These are phyloP conservation scores for Nematostella vectensis DNA, from an alignment of 92 coral and sea anemone genomes.

Conservation along the genomic window DNA sequence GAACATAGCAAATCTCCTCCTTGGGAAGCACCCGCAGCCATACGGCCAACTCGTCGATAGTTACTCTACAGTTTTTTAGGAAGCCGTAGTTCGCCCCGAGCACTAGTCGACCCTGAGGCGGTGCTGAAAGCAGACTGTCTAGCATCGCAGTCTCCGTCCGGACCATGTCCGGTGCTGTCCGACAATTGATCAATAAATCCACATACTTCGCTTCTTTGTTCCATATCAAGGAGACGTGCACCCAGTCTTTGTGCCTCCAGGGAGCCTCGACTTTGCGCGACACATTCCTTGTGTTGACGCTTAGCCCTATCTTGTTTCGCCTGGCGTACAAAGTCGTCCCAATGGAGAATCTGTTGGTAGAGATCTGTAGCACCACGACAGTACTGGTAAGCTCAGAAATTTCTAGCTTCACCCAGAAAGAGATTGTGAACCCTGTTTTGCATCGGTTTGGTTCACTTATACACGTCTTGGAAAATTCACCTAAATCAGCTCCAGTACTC, in stretches of 20 bases:
- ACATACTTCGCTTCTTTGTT: slow-evolving; percentile 26
- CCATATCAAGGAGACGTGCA: slow-evolving; percentile 65
- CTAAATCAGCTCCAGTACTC: slow-evolving; percentile 64
- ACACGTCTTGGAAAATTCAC: slow-evolving; percentile 46
- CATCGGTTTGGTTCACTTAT: slow-evolving; percentile 69
- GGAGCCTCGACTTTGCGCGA: slow-evolving; percentile 33
- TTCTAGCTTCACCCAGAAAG: slow-evolving; percentile 61
- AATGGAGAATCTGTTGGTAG: slow-evolving; percentile 35
- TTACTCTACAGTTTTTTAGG: slow-evolving; percentile 39
- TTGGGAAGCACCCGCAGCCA: slow-evolving; percentile 52
- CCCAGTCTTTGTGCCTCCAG: slow-evolving; percentile 63
- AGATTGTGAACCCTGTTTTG: slow-evolving; percentile 55
- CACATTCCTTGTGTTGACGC: slow-evolving; percentile 38
- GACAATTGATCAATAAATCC: slow-evolving; percentile 42
- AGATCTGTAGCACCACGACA: slow-evolving; percentile 45
- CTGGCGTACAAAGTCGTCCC: slow-evolving; percentile 53
- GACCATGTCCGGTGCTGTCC: slow-evolving; percentile 12
- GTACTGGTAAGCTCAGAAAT: slow-evolving; percentile 2
- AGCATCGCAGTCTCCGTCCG: slow-evolving; percentile 2
- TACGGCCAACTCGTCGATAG: slow-evolving; percentile 72
- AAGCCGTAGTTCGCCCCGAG: slow-evolving; percentile 60
- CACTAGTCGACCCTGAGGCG: slow-evolving; percentile 50
- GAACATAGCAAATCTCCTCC: slow-evolving; percentile 45
- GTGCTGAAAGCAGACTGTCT: slow-evolving; percentile 15
- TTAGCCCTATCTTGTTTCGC: slow-evolving; percentile 19